phyloP scores from a whole-genome alignment of 1,140 invertebrate species.

The Rhynchophorus ferrugineus region DNA sequence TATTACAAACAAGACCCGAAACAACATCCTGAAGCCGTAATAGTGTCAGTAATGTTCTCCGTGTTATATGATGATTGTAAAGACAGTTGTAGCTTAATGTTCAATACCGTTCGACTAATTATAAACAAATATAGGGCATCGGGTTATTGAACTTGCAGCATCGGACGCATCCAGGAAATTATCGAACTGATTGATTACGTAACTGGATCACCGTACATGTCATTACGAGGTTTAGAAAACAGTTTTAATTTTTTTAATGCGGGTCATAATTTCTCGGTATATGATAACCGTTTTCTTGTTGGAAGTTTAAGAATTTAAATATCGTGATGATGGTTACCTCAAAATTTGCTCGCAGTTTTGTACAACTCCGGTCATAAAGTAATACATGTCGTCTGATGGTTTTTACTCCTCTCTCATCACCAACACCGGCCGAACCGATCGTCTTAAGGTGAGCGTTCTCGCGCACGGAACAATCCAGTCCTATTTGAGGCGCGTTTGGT shows the following conservation, averaged over 20 bases:
- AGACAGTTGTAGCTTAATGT: too few relatives aligned
- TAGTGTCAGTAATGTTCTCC: too few relatives aligned
- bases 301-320: too few relatives aligned
- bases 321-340: slow-evolving; percentile 33
- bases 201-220: neutral
- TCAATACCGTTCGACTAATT: too few relatives aligned
- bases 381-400: slow-evolving; percentile 30
- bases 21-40: neutral
- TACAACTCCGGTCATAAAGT: slow-evolving; percentile 38
- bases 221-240: neutral
- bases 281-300: too few relatives aligned
- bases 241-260: too few relatives aligned
- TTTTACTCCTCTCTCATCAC: slow-evolving; percentile 9
- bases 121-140: slow-evolving; percentile 11
- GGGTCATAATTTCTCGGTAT: neutral
- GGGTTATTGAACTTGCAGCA: slow-evolving; percentile 15
- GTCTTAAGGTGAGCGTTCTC: slow-evolving; percentile 7
- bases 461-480: too few relatives aligned
- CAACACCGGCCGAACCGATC: slow-evolving; percentile 2
- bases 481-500: slow-evolving; percentile 4
- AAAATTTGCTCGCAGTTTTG: slow-evolving; percentile 37
- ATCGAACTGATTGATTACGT: neutral
- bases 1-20: neutral
- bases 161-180: neutral
- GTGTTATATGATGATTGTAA: too few relatives aligned